Conservation (phyloP, 2,797 vertebrate species). For the Choloepus didactylus region DNA sequence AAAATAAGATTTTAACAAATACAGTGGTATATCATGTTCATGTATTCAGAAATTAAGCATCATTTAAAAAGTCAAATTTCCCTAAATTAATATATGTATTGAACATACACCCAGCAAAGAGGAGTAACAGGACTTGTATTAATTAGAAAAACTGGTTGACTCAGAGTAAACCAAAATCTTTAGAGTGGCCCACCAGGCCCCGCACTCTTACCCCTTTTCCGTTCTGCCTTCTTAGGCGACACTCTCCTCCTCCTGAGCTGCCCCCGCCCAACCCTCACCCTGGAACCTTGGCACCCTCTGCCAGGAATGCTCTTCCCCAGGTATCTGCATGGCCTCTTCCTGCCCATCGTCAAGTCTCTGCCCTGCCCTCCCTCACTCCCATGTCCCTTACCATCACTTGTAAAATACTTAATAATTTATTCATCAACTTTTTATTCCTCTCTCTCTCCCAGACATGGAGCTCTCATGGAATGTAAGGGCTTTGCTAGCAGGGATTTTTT, state of each 20-base stretch:
- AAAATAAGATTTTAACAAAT: neutral
- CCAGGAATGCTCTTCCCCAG: no score
- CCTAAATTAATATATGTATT: no score
- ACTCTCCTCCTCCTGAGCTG: no score
- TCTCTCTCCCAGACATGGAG: neutral
- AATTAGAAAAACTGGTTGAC: neutral
- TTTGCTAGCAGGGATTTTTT: neutral
- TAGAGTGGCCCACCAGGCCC: no score
- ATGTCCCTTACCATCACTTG: no score
- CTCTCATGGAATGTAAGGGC: neutral
- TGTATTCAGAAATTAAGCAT: neutral
- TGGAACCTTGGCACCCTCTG: no score
- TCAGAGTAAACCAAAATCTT: neutral
- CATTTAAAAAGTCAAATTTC: neutral
- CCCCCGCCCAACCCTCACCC: neutral
- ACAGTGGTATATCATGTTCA: neutral
- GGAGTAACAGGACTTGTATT: neutral
- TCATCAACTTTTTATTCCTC: neutral
- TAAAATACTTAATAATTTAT: no score
- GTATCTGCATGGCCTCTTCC: no score
- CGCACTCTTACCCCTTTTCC: no score
- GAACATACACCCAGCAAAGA: neutral
- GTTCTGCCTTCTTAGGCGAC: no score
- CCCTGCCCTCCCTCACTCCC: no score
- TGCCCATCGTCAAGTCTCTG: no score